Evolutionary conservation across 2,113 vertebrate species (phyloP).

Genomic region (Suncus etruscus): DNA sequence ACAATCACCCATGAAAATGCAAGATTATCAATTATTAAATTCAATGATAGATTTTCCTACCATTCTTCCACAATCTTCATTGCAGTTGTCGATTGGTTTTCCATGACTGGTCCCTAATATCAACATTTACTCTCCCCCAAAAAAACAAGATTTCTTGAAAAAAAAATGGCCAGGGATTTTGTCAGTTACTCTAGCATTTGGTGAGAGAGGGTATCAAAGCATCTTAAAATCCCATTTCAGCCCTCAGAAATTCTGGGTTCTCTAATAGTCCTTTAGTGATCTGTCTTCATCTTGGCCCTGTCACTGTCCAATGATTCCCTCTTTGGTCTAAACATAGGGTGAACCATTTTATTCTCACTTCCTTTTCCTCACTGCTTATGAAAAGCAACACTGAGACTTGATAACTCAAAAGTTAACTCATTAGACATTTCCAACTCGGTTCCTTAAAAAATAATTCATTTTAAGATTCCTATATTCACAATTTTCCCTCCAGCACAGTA

Average conservation of each 20-base stretch:
- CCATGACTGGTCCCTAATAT: not conserved
- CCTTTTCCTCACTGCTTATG: not conserved
- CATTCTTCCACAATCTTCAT: not conserved
- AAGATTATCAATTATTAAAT: conserved; percentile 37
- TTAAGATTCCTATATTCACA: not conserved
- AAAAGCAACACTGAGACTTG: too few species aligned
- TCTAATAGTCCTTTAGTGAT: not conserved
- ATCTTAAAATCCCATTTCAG: not conserved
- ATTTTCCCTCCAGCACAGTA: not conserved
- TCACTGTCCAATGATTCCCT: not conserved
- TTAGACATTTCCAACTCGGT: not conserved
- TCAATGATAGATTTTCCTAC: not conserved
- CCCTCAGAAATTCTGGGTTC: not conserved
- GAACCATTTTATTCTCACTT: not conserved
- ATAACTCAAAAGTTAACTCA: too few species aligned
- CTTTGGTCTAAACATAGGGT: not conserved
- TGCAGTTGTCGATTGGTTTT: not conserved
- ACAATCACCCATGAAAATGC: not conserved
- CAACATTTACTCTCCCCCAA: not conserved
- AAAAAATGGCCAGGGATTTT: not conserved
- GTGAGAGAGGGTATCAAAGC: not conserved
- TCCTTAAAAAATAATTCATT: not conserved
- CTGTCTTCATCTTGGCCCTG: too few species aligned
- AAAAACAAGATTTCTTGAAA: not conserved
- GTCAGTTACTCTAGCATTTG: not conserved